Evolutionary conservation across 2,888 invertebrate genomes (phyloP).

Genomic region (Petrolisthes manimaculis): DNA sequence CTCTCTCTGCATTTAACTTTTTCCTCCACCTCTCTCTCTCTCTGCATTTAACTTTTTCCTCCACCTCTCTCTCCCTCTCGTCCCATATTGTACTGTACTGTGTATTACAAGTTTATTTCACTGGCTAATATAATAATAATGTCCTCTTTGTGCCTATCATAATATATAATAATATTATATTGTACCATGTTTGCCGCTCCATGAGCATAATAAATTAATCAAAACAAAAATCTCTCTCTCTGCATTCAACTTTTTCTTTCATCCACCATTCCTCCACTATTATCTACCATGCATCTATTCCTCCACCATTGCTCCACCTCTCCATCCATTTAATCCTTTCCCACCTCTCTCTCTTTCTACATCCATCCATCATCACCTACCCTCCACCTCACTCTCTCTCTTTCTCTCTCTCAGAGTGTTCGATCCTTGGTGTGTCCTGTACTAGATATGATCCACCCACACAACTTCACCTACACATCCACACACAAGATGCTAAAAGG

Average conservation of each 20-base stretch:
- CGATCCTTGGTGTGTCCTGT: slow-evolving; percentile 71
- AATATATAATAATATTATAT: too few species aligned
- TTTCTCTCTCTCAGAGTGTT: slow-evolving; percentile 66
- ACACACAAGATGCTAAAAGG: slow-evolving; percentile 70
- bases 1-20: too few species aligned
- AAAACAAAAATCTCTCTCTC: too few species aligned
- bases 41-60: too few species aligned
- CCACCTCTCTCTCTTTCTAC: slow-evolving; percentile 5
- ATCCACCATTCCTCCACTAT: not conserved
- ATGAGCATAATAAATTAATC: too few species aligned
- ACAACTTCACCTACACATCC: slow-evolving; percentile 70
- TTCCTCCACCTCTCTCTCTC: too few species aligned
- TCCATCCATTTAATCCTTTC: not conserved
- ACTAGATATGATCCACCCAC: slow-evolving; percentile 71
- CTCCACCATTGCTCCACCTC: not conserved
- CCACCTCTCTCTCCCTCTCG: too few species aligned
- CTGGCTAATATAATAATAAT: too few species aligned
- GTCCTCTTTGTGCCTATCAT: too few species aligned
- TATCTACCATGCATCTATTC: not conserved
- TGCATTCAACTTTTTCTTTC: not conserved
- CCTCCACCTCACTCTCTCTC: not conserved
- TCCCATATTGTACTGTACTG: not conserved
- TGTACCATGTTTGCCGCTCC: too few species aligned
- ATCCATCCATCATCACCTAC: not conserved
- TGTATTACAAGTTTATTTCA: too few species aligned